phyloP scores from a whole-genome alignment of 2,888 invertebrate species.

The Geotrupes spiniger region DNA sequence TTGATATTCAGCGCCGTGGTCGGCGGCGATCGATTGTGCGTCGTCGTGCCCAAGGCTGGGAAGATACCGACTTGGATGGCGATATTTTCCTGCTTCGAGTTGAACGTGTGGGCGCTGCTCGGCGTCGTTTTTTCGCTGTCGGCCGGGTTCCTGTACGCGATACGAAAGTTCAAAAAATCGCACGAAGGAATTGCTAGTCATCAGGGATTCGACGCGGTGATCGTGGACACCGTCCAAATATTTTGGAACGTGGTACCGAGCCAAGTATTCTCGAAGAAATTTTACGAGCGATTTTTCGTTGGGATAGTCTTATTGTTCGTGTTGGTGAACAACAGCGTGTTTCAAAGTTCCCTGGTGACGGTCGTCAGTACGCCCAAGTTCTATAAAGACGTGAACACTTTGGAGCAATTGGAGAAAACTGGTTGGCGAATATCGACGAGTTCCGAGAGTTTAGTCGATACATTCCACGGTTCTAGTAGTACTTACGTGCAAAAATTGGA shows the following conservation, averaged over 20 bases:
- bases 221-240: slow-evolving; percentile 40
- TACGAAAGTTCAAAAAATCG: slow-evolving; percentile 16
- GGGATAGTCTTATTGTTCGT: slow-evolving; percentile 35
- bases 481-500: slow-evolving; percentile 41
- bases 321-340: slow-evolving; percentile 47
- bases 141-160: slow-evolving; percentile 25
- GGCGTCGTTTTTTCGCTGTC: slow-evolving; percentile 23
- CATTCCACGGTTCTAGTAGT: slow-evolving; percentile 40
- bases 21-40: slow-evolving; percentile 47
- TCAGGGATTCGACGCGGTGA: slow-evolving; percentile 33
- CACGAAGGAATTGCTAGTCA: slow-evolving; percentile 6
- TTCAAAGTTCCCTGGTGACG: slow-evolving; percentile 50
- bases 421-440: slow-evolving; percentile 44
- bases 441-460: slow-evolving; percentile 47
- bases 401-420: slow-evolving; percentile 43
- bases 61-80: slow-evolving; percentile 47
- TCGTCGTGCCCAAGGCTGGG: slow-evolving; percentile 47
- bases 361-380: slow-evolving; percentile 47
- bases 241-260: slow-evolving; percentile 41
- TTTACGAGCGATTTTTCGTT: slow-evolving; percentile 46
- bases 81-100: slow-evolving; percentile 44
- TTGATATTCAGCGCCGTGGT: slow-evolving; percentile 46
- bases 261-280: slow-evolving; percentile 41
- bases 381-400: slow-evolving; percentile 46
- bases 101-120: slow-evolving; percentile 44